A percentile compares a stretch with the other conserved stretches of the same genome.
These are phyloP conservation scores for Strix uralensis DNA, from an alignment of 2,113 vertebrate genomes.

Conservation along the genomic window DNA sequence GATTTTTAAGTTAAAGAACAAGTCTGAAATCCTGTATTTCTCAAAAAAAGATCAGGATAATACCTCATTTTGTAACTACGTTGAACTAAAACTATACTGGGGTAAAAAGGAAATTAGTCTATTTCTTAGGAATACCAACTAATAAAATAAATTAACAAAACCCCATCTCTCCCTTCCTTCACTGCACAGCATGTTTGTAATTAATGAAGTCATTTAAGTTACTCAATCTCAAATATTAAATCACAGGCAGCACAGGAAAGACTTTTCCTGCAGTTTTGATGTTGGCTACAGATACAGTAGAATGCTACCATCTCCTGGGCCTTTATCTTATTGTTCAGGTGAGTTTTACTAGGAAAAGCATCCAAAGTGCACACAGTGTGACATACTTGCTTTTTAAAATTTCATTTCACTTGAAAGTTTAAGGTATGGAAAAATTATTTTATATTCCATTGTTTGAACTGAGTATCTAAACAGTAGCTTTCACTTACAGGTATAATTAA, in stretches of 20 bases:
- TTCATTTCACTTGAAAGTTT: neutral
- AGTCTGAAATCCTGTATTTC: neutral
- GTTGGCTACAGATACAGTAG: neutral
- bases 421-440: neutral
- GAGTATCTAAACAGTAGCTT: neutral
- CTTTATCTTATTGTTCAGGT: neutral
- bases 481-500: neutral
- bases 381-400: neutral
- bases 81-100: neutral
- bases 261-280: neutral
- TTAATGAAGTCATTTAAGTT: neutral
- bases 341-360: neutral
- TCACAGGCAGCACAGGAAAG: neutral
- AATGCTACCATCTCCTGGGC: neutral
- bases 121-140: neutral
- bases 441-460: neutral
- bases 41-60: neutral
- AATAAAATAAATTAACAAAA: neutral
- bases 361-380: neutral
- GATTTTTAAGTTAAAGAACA: neutral
- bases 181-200: neutral
- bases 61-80: neutral
- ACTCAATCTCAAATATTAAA: neutral
- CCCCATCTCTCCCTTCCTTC: neutral
- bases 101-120: neutral